phyloP scores from a whole-genome alignment of 2,797 vertebrate species.

The Aeoliscus strigatus region DNA sequence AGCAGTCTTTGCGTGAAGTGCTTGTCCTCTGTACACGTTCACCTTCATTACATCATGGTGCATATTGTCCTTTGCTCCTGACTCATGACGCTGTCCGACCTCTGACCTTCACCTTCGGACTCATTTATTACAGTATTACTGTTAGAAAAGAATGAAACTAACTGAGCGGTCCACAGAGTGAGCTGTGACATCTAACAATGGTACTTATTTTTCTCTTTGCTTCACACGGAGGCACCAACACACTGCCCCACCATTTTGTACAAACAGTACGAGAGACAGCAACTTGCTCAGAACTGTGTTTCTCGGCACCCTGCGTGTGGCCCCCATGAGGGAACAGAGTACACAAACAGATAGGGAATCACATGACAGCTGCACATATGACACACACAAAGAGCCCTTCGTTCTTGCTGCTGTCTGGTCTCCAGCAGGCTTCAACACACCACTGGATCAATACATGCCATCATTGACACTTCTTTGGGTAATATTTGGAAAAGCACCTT shows the following conservation, averaged over 20 bases:
- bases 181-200: neutral
- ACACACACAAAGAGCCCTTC: conserved; percentile 48
- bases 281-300: conserved; percentile 17
- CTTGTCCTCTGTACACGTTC: neutral
- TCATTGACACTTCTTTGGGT: neutral
- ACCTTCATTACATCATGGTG: conserved; percentile 1
- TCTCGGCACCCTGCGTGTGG: conserved; percentile 29
- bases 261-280: conserved; percentile 2
- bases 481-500: conserved; percentile 30
- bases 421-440: too few relatives aligned
- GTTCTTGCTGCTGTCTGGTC: conserved; percentile 10
- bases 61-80: too few relatives aligned
- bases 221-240: conserved; percentile 3
- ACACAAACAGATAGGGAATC: conserved; percentile 59
- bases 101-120: too few relatives aligned
- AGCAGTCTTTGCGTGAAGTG: neutral
- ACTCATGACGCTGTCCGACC: neutral
- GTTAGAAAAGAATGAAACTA: too few relatives aligned
- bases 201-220: neutral
- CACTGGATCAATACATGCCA: too few relatives aligned
- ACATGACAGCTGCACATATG: conserved; percentile 49
- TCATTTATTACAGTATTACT: too few relatives aligned
- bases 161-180: neutral
- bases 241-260: neutral
- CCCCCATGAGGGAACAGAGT: conserved; percentile 41